Evolutionary conservation across 2,888 invertebrate species (phyloP).

Genomic region (Leptinotarsa juncta): DNA sequence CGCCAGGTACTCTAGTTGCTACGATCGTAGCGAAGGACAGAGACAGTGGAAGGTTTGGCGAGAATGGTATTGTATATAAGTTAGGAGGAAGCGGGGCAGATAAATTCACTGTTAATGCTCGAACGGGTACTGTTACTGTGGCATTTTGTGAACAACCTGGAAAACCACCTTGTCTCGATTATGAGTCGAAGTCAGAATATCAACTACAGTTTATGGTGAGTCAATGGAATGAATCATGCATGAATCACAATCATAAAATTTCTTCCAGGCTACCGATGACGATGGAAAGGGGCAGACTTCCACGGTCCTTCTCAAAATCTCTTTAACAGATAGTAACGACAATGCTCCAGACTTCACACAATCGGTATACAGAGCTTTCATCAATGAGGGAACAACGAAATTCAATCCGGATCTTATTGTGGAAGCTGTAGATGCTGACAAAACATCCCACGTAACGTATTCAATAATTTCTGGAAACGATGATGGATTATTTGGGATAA

Average conservation of each 20-base stretch:
- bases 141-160: slow-evolving; percentile 79
- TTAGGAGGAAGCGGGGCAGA: slow-evolving; percentile 86
- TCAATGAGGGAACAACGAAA: slow-evolving; percentile 87
- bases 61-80: slow-evolving; percentile 86
- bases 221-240: slow-evolving; percentile 4
- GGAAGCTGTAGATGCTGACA: slow-evolving; percentile 84
- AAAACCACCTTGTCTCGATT: slow-evolving; percentile 82
- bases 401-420: slow-evolving; percentile 83
- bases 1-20: slow-evolving; percentile 74
- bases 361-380: slow-evolving; percentile 80
- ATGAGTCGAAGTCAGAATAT: slow-evolving; percentile 84
- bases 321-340: slow-evolving; percentile 87
- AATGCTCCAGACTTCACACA: slow-evolving; percentile 87
- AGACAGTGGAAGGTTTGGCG: slow-evolving; percentile 85
- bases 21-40: slow-evolving; percentile 85
- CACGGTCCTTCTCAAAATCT: slow-evolving; percentile 83
- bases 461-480: slow-evolving; percentile 74
- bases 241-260: background rate
- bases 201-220: slow-evolving; percentile 84
- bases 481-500: slow-evolving; percentile 76
- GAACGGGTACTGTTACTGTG: slow-evolving; percentile 85
- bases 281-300: slow-evolving; percentile 83
- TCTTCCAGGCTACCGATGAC: slow-evolving; percentile 82
- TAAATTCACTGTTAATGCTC: slow-evolving; percentile 81
- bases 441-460: slow-evolving; percentile 84